Base-by-base conservation (phyloP, 1,140 invertebrate genomes). In the Orussus abietinus region DNA sequence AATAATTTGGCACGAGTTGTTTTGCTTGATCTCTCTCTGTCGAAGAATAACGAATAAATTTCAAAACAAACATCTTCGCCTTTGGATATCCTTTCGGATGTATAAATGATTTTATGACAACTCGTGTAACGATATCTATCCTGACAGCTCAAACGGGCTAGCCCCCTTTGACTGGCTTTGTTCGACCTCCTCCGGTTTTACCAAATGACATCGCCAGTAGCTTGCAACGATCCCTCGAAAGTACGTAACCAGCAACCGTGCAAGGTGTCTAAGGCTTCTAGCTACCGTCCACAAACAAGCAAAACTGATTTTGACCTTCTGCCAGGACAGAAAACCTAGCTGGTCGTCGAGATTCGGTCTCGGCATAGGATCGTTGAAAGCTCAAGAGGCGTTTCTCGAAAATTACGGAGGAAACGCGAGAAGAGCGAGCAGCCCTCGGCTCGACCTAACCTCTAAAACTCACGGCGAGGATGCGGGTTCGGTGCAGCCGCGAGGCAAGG, bases 371-470 rank as follows among this genome's bases (percentile, higher is more conserved):
- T 22, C 49, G 26, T 25, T n/a, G 3, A 41, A 13, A 14, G 22
- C 20, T 12, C 9, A 30, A 33, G 15, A 30, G 30, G 5, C 26
- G 38, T 10, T 25, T n/a, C 1, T 1, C 31, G 31, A 10, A 7
- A 32, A 11, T 9, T 14, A 32, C 31, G 10, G 7, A 6, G 12
- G 31, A 7, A 13, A n/a, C 31, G 31, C 7, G 7, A 12, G 10
- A 7, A 7, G 31, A n/a, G 14, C 12, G 31, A 14, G 7, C 31
- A 9, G 14, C 7, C 30, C 18, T 45, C 17, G 46, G 29, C 22
- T 11, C 19, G 5, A 41, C 36, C 19, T 52, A 55, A 61, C 50
- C 51, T 52, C 36, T 36, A 61, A 53, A 49, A 37, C 3, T 12
- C 15, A 5, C 18, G 12, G 18, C 47, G 42, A 35, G 31, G 21